Evolutionary conservation across 2,113 vertebrate genomes (phyloP).

Genomic region (Platichthys stellatus): DNA sequence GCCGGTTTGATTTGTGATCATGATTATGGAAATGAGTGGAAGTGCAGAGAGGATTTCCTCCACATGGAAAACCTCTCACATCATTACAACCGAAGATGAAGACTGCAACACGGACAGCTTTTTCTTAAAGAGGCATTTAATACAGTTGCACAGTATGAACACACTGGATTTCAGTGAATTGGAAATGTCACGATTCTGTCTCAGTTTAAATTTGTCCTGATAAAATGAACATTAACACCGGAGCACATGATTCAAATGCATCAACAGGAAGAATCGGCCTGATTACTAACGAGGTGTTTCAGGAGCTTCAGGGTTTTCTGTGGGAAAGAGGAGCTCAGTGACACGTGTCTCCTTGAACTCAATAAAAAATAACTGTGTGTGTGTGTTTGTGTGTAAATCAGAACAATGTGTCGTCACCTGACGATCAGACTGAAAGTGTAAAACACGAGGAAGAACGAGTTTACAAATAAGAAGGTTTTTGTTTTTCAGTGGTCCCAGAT

Average conservation of each 20-base stretch:
- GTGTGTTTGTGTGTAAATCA: no score
- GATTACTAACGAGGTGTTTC: no score
- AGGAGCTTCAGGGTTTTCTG: no score
- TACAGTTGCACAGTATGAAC: background rate
- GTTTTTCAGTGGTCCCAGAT: background rate
- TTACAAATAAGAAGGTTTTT: background rate
- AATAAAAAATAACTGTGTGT: no score
- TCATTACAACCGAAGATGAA: no score
- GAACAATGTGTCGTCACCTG: background rate
- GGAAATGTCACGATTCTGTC: background rate
- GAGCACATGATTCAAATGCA: no score
- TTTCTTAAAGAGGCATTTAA: slow-evolving; percentile 6
- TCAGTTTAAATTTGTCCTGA: background rate
- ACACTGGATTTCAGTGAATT: background rate
- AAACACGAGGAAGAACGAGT: background rate
- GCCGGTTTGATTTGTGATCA: slow-evolving; percentile 17
- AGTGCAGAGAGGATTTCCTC: slow-evolving; percentile 20
- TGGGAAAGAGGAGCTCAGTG: no score
- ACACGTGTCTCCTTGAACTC: no score
- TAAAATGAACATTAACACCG: no score
- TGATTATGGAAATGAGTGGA: slow-evolving; percentile 62
- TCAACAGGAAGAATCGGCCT: no score
- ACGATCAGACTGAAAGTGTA: background rate
- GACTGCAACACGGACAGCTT: background rate
- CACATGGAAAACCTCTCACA: background rate